Evolutionary conservation across 2,113 vertebrate species (phyloP).

Genomic region (Indicator maculatus): DNA sequence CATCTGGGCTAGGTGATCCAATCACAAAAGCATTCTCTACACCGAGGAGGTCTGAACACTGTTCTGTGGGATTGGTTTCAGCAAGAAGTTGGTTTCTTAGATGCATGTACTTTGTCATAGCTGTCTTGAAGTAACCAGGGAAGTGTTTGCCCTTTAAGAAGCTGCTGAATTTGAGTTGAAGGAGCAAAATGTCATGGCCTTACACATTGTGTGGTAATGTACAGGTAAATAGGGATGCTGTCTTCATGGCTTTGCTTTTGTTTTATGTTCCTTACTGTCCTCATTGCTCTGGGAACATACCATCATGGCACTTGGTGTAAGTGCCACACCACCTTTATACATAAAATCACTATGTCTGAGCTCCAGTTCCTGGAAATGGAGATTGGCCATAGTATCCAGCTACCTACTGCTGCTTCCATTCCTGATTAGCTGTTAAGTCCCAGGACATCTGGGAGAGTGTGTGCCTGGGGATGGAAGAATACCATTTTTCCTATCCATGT

Average conservation of each 20-base stretch:
- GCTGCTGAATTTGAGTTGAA: constrained; percentile 28
- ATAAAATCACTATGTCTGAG: constrained; percentile 3
- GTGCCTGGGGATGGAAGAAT: neutral
- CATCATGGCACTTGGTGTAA: neutral
- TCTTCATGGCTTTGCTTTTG: constrained; percentile 22
- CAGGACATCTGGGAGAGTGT: neutral
- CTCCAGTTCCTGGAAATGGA: neutral
- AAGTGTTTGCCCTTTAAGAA: constrained; percentile 26
- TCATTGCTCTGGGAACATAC: neutral
- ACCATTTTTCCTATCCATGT: neutral
- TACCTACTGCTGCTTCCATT: neutral
- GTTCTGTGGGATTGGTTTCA: neutral
- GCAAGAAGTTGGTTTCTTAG: neutral
- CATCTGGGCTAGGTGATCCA: neutral
- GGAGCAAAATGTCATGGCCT: constrained; percentile 50
- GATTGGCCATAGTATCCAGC: neutral
- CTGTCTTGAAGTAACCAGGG: neutral
- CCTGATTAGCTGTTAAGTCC: neutral
- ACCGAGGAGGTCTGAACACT: neutral
- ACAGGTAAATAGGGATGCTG: neutral
- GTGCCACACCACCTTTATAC: neutral
- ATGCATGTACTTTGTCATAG: neutral
- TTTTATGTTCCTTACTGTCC: neutral
- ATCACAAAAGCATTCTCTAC: neutral
- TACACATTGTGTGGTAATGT: neutral